Evolutionary conservation across 2,113 vertebrate genomes (phyloP), one percentile per base, ranked within the genome.

Genomic region (Ceyx cyanopectus): DNA sequence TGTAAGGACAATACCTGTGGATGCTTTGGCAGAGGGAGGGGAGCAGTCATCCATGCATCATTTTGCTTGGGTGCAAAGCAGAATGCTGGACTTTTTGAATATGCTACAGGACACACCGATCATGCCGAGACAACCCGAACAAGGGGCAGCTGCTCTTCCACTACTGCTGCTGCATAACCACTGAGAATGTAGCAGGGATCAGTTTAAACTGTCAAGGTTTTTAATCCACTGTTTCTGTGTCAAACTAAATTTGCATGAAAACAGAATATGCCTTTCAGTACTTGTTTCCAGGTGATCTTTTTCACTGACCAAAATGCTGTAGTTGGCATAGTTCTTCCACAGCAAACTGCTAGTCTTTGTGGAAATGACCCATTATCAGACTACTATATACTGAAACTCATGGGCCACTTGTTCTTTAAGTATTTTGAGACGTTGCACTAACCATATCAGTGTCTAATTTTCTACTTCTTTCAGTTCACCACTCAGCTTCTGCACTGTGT

Each of bases 51-150:
- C 12, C 34, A 32, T 32, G 32, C 32, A 32, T 32, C 32, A 32
- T 32, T 32, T 56, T 57, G 21, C 29, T 17, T 0, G 4, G 29
- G 9, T 16, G 23, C 17, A 17, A 37, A 78, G 69, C 40, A 56
- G 37, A 53, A 10, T 1, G 4, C 6, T 9, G 67, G 57, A 40
- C 20, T 45, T 30, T 30, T 14, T 14, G 34, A 37, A 46, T 10
- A 4, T 4, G 32, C 53, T 29, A 12, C 53, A 54, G 57, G 48
- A 50, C 40, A 45, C 9, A 7, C 11, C 0, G 0, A 8, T 3
- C 24, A 2, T 5, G 41, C 41, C 2, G 7, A 57, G 45, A 40
- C 4, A 14, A 12, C 14, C 41, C 10, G 12, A 68, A 40, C n/a
- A 37, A 41, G n/a, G 14, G 58, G 34, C 37, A 69, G 68, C 34